Evolutionary conservation across 2,888 invertebrate genomes (phyloP).

Genomic region (Drosophila affinis): DNA sequence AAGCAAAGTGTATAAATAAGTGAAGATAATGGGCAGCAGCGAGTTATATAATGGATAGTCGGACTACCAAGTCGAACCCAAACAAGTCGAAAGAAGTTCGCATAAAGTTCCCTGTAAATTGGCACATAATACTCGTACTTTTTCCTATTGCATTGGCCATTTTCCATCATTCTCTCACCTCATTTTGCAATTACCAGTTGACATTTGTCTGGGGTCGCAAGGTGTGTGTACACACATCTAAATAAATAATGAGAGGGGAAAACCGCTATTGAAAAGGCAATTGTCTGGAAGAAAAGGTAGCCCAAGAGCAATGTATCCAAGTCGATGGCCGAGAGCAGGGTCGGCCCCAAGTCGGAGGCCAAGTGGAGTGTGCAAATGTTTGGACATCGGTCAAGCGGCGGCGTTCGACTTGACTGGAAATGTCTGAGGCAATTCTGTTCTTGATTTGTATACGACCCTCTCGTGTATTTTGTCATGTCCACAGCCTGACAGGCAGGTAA

Average conservation of each 20-base stretch:
- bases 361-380: slow-evolving; percentile 52
- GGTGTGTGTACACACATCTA: slow-evolving; percentile 42
- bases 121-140: too few relatives aligned
- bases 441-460: slow-evolving; percentile 51
- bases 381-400: slow-evolving; percentile 51
- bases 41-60: neutral
- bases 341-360: slow-evolving; percentile 27
- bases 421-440: slow-evolving; percentile 25
- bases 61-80: too few relatives aligned
- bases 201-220: slow-evolving; percentile 7
- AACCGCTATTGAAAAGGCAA: slow-evolving; percentile 54
- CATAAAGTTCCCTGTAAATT: neutral
- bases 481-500: slow-evolving; percentile 27
- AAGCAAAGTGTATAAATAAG: neutral
- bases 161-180: slow-evolving; percentile 4
- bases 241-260: slow-evolving; percentile 60
- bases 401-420: slow-evolving; percentile 3
- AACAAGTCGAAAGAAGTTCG: too few relatives aligned
- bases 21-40: neutral
- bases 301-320: slow-evolving; percentile 20
- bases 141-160: neutral
- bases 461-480: slow-evolving; percentile 33
- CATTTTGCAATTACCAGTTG: slow-evolving; percentile 20
- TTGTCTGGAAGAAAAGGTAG: slow-evolving; percentile 64
- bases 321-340: neutral